Conservation (phyloP, 2,113 vertebrate species). For the Rissa tridactyla region DNA sequence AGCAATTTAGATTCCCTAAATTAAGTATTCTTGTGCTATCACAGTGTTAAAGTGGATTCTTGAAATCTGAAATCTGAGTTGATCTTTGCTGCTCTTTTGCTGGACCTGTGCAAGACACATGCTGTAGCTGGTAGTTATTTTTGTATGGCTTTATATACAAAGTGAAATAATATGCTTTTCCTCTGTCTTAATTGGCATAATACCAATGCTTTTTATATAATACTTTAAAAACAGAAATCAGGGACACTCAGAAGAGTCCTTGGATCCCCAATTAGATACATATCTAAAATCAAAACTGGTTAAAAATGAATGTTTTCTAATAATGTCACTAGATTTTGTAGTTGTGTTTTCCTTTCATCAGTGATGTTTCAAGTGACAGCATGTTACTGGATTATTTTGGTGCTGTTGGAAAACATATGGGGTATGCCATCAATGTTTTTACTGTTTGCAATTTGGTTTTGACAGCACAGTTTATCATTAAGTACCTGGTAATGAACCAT, state of each 20-base stretch:
- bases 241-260: background rate
- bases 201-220: background rate
- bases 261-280: background rate
- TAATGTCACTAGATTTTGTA: background rate
- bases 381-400: background rate
- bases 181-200: background rate
- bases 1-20: background rate
- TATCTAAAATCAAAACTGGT: background rate
- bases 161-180: background rate
- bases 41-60: background rate
- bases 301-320: background rate
- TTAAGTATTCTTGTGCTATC: background rate
- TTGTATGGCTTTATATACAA: background rate
- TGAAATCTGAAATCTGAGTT: background rate
- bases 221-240: background rate
- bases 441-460: slow-evolving; percentile 3
- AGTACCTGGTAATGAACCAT: slow-evolving; percentile 51
- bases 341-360: background rate
- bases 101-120: background rate
- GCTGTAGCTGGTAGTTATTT: background rate
- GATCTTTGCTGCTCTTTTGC: background rate
- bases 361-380: background rate
- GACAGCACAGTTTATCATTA: slow-evolving; percentile 48
- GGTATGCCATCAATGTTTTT: background rate
- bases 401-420: slow-evolving; percentile 3